Evolutionary conservation across 2,888 invertebrate species (phyloP), one percentile per base, ranked within the genome.

Genomic region (Netelia inedita): DNA sequence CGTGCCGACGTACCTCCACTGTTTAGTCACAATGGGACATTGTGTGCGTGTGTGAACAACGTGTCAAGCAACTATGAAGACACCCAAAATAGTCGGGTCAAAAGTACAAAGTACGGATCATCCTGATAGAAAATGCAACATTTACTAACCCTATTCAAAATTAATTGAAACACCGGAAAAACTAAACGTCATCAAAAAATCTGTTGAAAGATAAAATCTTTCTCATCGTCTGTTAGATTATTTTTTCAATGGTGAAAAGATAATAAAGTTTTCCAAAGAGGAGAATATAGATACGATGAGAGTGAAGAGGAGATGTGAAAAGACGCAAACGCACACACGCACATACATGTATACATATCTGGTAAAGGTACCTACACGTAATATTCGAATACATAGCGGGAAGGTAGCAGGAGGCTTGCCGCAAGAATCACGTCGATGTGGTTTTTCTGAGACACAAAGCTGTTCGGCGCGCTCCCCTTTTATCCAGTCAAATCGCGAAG

Each of bases 371-470:
- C 69, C 46, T 57, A 14, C 69, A 43, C 23, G 46, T 41, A 71
- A 71, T 46, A 74, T 50, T 35, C 2, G 16, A 61, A 55, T 53
- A 72, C 41, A 59, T 19, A 55, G 21, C 68, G 16, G 35, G 61
- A 69, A 72, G 65, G 69, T 63, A 55, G 82, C 79, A 55, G 5
- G 68, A 78, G 65, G 53, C 69, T 79, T 74, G 85, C 23, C 69
- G 74, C 46, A 79, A 85, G 82, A 85, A 82, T 69, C 65, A 57
- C 74, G 23, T 59, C 35, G 19, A 35, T 43, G 82, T 59, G 78
- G 85, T 79, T 79, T 85, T 85, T 82, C 57, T 19, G 73, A 75
- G 81, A 84, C 68, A 85, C 85, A 82, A 82, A 82, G 79, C 85
- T 85, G 69, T 85, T 79, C 71, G 74, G 65, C 14, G 63, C 35